Evolutionary conservation across 2,113 vertebrate species (phyloP).

Genomic region (Calypte anna): DNA sequence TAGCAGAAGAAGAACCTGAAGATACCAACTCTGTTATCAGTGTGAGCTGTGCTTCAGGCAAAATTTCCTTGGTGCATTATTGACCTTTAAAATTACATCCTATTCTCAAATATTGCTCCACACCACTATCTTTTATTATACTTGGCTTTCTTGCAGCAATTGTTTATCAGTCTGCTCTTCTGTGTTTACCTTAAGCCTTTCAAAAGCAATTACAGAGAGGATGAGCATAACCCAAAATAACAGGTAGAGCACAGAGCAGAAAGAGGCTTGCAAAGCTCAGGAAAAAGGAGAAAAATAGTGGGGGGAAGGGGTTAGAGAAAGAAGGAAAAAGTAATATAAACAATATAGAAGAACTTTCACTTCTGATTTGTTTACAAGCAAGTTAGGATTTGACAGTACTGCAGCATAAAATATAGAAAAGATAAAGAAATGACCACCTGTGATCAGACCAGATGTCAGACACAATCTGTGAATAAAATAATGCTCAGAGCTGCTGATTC

Average conservation of each 20-base stretch:
- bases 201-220: conserved; percentile 39
- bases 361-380: neutral
- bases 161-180: conserved; percentile 54
- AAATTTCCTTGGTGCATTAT: conserved; percentile 10
- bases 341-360: neutral
- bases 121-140: conserved; percentile 52
- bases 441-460: neutral
- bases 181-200: conserved; percentile 64
- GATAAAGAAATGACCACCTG: neutral
- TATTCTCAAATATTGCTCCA: conserved; percentile 45
- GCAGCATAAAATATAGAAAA: neutral
- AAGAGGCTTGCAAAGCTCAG: neutral
- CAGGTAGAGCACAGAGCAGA: neutral
- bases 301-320: neutral
- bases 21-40: neutral
- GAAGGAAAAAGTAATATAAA: neutral
- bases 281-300: neutral
- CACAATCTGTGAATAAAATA: neutral
- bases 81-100: conserved; percentile 70
- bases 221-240: conserved; percentile 21
- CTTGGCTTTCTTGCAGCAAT: conserved; percentile 49
- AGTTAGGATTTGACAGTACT: neutral
- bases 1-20: neutral
- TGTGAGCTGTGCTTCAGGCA: conserved; percentile 24
- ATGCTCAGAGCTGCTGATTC: neutral